These are phyloP conservation scores for Poecilia gillii DNA, from an alignment of 2,797 vertebrate species.

Conservation along the genomic window DNA sequence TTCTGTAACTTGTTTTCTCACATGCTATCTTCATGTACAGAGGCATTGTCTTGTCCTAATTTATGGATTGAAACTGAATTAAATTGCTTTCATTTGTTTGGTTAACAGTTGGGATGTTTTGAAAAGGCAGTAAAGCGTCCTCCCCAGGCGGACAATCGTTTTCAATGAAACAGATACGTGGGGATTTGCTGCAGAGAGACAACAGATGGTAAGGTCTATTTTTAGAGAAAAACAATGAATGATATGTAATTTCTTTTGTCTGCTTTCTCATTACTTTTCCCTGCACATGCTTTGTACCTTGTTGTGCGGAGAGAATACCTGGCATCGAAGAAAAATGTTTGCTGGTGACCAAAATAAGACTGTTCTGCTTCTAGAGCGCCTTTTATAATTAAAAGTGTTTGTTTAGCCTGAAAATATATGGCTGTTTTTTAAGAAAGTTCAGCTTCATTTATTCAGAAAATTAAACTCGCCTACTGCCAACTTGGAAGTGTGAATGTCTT, in stretches of 20 bases:
- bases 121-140: conserved; percentile 50
- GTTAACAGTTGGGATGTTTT: conserved; percentile 45
- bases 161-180: conserved; percentile 43
- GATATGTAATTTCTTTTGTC: conserved; percentile 57
- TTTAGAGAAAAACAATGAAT: conserved; percentile 66
- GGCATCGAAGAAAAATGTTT: conserved; percentile 8
- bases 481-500: conserved; percentile 10
- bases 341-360: conserved; percentile 25
- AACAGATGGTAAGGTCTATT: conserved; percentile 71
- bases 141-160: conserved; percentile 48
- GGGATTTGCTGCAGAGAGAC: conserved; percentile 40
- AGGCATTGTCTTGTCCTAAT: conserved; percentile 28
- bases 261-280: conserved; percentile 42
- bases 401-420: conserved; percentile 9
- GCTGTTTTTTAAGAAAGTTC: not conserved
- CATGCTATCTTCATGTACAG: conserved; percentile 11
- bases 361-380: not conserved
- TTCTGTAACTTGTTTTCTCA: conserved; percentile 39
- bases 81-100: conserved; percentile 42
- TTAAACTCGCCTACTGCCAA: not conserved
- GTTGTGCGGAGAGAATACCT: conserved; percentile 13
- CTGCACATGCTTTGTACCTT: conserved; percentile 33
- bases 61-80: conserved; percentile 47
- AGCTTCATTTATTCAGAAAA: not conserved
- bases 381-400: conserved; percentile 10